Evolutionary conservation across 2,797 vertebrate species (phyloP).

Genomic region (Crax fasciolata): DNA sequence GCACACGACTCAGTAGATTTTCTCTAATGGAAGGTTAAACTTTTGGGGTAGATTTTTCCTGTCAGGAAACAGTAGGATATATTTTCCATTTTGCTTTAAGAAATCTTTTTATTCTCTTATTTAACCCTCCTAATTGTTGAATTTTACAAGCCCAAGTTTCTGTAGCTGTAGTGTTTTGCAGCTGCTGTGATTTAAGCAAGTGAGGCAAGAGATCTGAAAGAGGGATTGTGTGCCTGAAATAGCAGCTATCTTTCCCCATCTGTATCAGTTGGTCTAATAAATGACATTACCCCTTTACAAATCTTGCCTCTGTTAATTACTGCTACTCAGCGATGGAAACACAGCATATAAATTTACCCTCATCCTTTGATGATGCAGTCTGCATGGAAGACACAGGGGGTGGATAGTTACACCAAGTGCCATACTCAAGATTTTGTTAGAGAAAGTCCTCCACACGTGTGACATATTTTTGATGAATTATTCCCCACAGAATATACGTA

Average conservation of each 20-base stretch:
- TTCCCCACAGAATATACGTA: neutral
- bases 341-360: neutral
- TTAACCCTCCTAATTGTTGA: neutral
- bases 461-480: neutral
- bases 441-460: neutral
- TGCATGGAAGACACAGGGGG: neutral
- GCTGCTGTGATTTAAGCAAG: neutral
- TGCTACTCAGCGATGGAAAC: neutral
- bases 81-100: neutral
- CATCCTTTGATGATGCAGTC: neutral
- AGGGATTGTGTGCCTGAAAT: neutral
- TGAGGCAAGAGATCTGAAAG: neutral
- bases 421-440: neutral
- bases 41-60: neutral
- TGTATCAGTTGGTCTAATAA: neutral
- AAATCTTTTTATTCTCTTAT: neutral
- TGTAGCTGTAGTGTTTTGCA: neutral
- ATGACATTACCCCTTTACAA: neutral
- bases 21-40: neutral
- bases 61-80: neutral
- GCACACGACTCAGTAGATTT: neutral
- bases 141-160: neutral
- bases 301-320: neutral
- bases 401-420: neutral
- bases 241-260: neutral